Evolutionary conservation across 2,888 invertebrate genomes (phyloP).

Genomic region (Zele albiditarsus): DNA sequence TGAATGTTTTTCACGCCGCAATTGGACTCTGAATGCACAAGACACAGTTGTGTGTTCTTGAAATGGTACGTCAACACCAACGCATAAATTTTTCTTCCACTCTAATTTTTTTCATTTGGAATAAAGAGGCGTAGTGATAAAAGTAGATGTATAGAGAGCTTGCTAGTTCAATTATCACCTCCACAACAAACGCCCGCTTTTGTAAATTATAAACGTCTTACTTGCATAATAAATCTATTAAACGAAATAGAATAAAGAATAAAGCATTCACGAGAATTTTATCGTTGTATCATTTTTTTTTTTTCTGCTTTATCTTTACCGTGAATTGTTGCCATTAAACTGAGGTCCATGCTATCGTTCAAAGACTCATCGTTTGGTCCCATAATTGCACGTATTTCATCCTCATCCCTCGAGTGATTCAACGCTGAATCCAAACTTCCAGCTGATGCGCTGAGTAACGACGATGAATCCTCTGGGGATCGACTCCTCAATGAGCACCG

Average conservation of each 20-base stretch:
- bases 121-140: background rate
- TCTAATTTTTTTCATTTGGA: background rate
- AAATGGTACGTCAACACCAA: constrained; percentile 24
- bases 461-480: constrained; percentile 82
- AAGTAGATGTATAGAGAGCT: background rate
- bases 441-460: constrained; percentile 80
- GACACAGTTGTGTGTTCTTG: constrained; percentile 15
- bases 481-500: constrained; percentile 85
- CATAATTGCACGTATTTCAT: constrained; percentile 80
- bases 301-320: constrained; percentile 64
- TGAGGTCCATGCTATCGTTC: constrained; percentile 71
- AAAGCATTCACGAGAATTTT: background rate
- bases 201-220: background rate
- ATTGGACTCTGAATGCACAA: constrained; percentile 8
- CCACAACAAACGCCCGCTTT: constrained; percentile 5
- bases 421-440: constrained; percentile 91
- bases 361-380: constrained; percentile 73
- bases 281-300: background rate
- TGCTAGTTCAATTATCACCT: constrained; percentile 42
- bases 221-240: background rate
- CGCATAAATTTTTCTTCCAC: constrained; percentile 10
- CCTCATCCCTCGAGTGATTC: constrained; percentile 89
- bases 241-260: background rate
- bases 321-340: constrained; percentile 71
- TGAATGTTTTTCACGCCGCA: background rate